These are phyloP conservation scores for Drosophila virilis DNA, from an alignment of 1,140 invertebrate species.

Conservation along the genomic window DNA sequence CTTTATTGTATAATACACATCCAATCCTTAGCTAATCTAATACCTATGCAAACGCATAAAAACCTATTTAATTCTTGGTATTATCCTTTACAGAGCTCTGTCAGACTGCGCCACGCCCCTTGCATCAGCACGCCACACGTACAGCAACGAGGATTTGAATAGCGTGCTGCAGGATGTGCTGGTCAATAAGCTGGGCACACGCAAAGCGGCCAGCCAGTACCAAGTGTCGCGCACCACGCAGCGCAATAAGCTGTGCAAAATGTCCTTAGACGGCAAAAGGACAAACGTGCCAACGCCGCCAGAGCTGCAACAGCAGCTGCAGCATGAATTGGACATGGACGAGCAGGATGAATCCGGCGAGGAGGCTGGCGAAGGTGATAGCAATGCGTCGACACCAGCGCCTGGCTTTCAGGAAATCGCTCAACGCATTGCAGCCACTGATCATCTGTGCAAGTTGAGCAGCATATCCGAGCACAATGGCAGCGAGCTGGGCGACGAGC, in stretches of 20 bases:
- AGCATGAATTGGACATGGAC: constrained; percentile 85
- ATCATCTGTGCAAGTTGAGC: constrained; percentile 57
- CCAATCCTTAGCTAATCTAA: too few relatives aligned
- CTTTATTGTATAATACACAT: too few relatives aligned
- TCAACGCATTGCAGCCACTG: constrained; percentile 38
- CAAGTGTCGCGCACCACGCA: constrained; percentile 97
- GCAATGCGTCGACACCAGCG: constrained; percentile 72
- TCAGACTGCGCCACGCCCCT: constrained; percentile 85
- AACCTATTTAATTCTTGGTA: too few relatives aligned
- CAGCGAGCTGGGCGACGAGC: constrained; percentile 70
- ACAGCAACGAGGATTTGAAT: constrained; percentile 96
- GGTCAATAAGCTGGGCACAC: constrained; percentile 94
- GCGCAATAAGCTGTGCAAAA: constrained; percentile 96
- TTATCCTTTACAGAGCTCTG: constrained; percentile 86
- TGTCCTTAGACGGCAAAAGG: constrained; percentile 89
- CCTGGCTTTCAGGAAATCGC: constrained; percentile 50
- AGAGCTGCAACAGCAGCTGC: constrained; percentile 83
- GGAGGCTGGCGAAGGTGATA: constrained; percentile 61
- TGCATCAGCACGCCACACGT: constrained; percentile 85
- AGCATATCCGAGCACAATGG: constrained; percentile 68
- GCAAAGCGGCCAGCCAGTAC: constrained; percentile 96
- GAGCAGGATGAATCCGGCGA: constrained; percentile 85
- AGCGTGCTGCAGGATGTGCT: constrained; percentile 96
- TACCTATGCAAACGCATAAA: too few relatives aligned
- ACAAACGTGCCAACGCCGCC: constrained; percentile 83